Evolutionary conservation across 2,113 vertebrate genomes (phyloP), one percentile per base, ranked within the genome.

Genomic region (Peromyscus polionotus): DNA sequence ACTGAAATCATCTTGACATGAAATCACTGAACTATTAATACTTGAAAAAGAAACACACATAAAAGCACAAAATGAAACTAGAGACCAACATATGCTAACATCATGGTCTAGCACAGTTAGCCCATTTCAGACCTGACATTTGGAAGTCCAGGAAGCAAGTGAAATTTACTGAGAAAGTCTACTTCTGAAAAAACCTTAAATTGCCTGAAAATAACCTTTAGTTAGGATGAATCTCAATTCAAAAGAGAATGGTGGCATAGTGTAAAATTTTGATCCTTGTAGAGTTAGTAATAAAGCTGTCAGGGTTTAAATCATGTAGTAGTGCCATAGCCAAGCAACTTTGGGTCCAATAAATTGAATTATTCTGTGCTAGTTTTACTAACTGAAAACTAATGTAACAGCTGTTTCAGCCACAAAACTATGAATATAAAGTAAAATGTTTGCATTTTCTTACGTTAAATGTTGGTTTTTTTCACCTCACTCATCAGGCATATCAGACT

Each of bases 321-420:
- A 36, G 72, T 95, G 17, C 16, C 73, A 54, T 13, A 63, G 94
- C 88, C 97, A 98, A 98, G 93, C 85, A 88, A 88, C 91, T 95
- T 77, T 81, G 76, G 59, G 61, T 90, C 98, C 90, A 98, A 98
- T 76, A 98, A 98, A 98, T 96, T 96, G 96, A 98, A 98, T 96
- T 96, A 95, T 92, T 90, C 83, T 92, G 57, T 96, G 84, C 85
- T 87, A 63, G n/a, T 97, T 95, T 75, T 95, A 91, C 88, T 90
- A 90, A 51, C 73, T 93, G 91, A 93, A 97, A 98, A 98, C 85
- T 97, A 97, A 93, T 94, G 45, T 94, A 98, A 93, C 95, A 97
- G 95, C 95, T 98, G 97, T 96, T 96, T 89, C 88, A 97, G 96
- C 80, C 80, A 96, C 67, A 63, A 93, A 88, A 95, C 54, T 67